Conservation (phyloP, 1,140 invertebrate genomes). For the Laupala kohalensis region DNA sequence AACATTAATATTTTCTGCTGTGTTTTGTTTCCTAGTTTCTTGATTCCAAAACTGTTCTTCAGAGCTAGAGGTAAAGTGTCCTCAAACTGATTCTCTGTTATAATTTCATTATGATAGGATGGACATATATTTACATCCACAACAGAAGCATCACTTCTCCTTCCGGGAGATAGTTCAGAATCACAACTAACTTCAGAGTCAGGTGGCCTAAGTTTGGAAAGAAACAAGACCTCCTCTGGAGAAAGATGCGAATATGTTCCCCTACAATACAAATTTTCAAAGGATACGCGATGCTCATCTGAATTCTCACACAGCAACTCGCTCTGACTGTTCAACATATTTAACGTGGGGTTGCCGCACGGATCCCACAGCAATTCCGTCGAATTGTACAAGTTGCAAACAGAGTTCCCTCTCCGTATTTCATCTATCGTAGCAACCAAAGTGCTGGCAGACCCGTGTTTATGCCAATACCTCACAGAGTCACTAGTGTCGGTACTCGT, state of each 20-base stretch:
- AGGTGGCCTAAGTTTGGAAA: conserved; percentile 32
- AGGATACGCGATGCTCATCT: neutral
- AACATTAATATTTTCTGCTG: conserved; percentile 44
- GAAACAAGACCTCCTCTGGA: conserved; percentile 34
- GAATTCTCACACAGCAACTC: neutral
- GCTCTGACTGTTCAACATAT: neutral
- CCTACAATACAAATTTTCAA: conserved; percentile 1
- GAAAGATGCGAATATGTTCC: conserved; percentile 24
- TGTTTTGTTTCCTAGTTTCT: conserved; percentile 26
- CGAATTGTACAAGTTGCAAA: conserved; percentile 16
- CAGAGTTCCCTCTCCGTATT: conserved; percentile 25
- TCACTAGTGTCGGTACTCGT: conserved; percentile 20
- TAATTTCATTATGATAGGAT: conserved; percentile 13
- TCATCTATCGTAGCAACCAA: conserved; percentile 49
- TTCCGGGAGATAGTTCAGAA: neutral
- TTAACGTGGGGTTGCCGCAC: conserved; percentile 5
- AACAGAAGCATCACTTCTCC: neutral
- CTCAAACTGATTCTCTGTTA: conserved; percentile 13
- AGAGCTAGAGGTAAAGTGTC: neutral
- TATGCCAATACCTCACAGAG: conserved; percentile 28
- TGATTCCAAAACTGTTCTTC: neutral
- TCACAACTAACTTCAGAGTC: conserved; percentile 12
- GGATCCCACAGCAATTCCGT: conserved; percentile 14
- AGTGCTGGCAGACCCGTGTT: conserved; percentile 36
- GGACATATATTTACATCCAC: neutral